Percentiles rank a stretch among this genome's conserved stretches.
Evolutionary conservation across 2,797 vertebrate genomes (phyloP).

Genomic region (Anableps anableps): DNA sequence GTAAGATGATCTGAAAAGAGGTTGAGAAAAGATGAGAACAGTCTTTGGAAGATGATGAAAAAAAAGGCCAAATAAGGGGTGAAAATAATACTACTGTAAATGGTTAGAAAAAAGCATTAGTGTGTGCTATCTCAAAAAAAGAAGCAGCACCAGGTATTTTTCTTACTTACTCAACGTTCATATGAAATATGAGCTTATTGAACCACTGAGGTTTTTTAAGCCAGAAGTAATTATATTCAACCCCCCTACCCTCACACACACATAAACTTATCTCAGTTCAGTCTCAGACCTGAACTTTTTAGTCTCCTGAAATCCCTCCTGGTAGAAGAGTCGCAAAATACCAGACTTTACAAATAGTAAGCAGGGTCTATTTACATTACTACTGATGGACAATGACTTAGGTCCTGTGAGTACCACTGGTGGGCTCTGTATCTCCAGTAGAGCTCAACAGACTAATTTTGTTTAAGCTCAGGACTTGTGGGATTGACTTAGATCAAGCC

Average conservation of each 20-base stretch:
- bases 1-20: neutral
- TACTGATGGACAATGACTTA: conserved; percentile 2
- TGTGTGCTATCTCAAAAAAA: neutral
- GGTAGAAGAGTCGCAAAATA: neutral
- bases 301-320: neutral
- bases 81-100: conserved; percentile 4
- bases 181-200: conserved; percentile 5
- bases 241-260: neutral
- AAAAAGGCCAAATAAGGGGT: neutral
- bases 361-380: neutral
- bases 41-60: conserved; percentile 2
- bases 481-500: neutral
- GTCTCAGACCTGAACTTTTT: neutral
- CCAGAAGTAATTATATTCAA: neutral
- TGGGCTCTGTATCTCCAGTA: conserved; percentile 1
- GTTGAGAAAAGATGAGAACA: neutral
- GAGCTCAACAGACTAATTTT: conserved; percentile 1
- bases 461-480: conserved; percentile 2
- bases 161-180: conserved; percentile 6
- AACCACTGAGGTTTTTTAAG: neutral
- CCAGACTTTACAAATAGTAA: neutral
- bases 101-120: neutral
- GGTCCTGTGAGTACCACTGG: neutral
- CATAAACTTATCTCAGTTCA: neutral
- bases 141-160: neutral